Evolutionary conservation across 2,113 vertebrate species (phyloP), one percentile per base, ranked within the genome.

Genomic region (Leptosomus discolor): DNA sequence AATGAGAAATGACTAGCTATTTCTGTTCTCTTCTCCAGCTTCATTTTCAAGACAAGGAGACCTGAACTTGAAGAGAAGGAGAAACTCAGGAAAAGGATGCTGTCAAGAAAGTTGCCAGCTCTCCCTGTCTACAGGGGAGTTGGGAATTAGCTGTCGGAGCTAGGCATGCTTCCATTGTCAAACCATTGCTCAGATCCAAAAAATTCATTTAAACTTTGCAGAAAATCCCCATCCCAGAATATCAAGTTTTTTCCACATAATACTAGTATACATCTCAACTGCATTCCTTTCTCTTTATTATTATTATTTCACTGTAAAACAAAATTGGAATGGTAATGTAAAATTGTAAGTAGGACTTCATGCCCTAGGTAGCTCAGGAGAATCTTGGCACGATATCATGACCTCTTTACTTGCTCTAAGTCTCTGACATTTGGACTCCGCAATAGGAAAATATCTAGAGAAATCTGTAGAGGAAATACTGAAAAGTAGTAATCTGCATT

Each of bases 11-110:
- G 1, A 37, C 16, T 9, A 4, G 4, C 15, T 74, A 74, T 70
- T 84, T 85, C 60, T 45, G 54, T 61, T 88, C n/a, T 53, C 43
- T 77, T 64, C n/a, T 93, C 53, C 57, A 60, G 22, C 45, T 91
- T 70, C 36, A 70, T 57, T 69, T 48, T 80, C 48, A 85, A 63
- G 22, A 68, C 5, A n/a, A n/a, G n/a, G n/a, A n/a, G n/a, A n/a
- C n/a, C n/a, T n/a, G n/a, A n/a, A n/a, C n/a, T n/a, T n/a, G 27
- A 91, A 88, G 29, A 41, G 27, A 20, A 51, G 51, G 13, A 82
- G 20, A 82, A 5, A 51, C 8, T 3, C 48, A 46, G 41, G 37
- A 64, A 56, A 92, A 50, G 12, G 51, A 64, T 9, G 39, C 8
- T 50, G 30, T 11, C 3, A 45, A 73, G 34, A 81, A 92, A 74